Conservation (phyloP, 1,140 invertebrate genomes). For the Drosophila serrata region DNA sequence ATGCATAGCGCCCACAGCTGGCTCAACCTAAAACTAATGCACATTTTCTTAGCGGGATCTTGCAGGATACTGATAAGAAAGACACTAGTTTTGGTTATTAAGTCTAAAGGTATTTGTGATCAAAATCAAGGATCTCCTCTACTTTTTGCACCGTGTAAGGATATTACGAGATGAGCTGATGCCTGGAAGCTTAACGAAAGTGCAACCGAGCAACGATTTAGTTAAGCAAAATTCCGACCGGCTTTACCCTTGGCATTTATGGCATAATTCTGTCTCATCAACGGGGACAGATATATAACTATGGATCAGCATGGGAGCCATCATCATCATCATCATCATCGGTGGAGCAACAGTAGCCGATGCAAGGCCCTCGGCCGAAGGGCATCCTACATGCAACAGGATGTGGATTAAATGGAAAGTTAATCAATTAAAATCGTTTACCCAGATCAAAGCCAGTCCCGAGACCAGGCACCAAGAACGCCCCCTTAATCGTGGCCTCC, state of each 20-base stretch:
- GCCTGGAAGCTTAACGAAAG: slow-evolving; percentile 59
- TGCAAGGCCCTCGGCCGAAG: slow-evolving; percentile 15
- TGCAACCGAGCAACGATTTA: slow-evolving; percentile 35
- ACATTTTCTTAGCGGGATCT: no score
- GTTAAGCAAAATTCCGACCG: slow-evolving; percentile 31
- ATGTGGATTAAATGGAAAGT: slow-evolving; percentile 39
- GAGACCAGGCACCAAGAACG: not conserved
- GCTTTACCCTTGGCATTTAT: slow-evolving; percentile 76
- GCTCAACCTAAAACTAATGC: no score
- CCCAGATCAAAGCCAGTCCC: slow-evolving; percentile 27
- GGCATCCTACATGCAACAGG: slow-evolving; percentile 34
- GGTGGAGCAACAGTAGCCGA: slow-evolving; percentile 34
- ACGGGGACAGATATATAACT: slow-evolving; percentile 42
- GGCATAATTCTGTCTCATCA: slow-evolving; percentile 69
- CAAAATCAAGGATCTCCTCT: no score
- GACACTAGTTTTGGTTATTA: no score
- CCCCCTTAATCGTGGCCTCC: slow-evolving; percentile 49
- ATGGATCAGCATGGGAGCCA: not conserved
- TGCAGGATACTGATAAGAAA: no score
- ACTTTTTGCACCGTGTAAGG: not conserved
- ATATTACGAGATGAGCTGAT: slow-evolving; percentile 46
- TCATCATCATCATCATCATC: slow-evolving; percentile 19
- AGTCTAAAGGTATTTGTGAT: no score
- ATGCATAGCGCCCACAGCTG: no score
- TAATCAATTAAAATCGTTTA: slow-evolving; percentile 55